Conservation (phyloP, 2,797 vertebrate species). For the Pelodytes ibericus region DNA sequence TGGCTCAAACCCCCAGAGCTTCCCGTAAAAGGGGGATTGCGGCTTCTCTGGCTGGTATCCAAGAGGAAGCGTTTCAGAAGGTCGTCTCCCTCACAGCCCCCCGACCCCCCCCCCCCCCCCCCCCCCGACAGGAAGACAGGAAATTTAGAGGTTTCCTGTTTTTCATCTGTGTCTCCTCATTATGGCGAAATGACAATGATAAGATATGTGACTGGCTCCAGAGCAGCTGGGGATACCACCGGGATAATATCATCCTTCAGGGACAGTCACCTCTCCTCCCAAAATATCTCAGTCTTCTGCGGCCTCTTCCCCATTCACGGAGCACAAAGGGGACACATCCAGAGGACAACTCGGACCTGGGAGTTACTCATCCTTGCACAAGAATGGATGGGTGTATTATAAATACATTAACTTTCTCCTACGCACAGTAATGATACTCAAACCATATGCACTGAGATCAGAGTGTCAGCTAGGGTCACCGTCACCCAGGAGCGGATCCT, state of each 20-base stretch:
- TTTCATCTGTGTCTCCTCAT: constrained; percentile 41
- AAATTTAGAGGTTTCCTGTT: constrained; percentile 52
- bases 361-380: neutral
- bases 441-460: too few species aligned
- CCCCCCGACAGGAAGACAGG: too few species aligned
- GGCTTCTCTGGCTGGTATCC: constrained; percentile 16
- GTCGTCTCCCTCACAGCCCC: constrained; percentile 44
- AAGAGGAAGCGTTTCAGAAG: constrained; percentile 52
- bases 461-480: too few species aligned
- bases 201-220: constrained; percentile 43
- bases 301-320: neutral
- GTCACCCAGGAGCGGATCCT: too few species aligned
- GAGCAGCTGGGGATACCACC: constrained; percentile 10
- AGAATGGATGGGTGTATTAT: neutral
- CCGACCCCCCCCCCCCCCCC: too few species aligned
- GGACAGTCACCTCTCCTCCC: constrained; percentile 19
- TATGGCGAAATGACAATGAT: constrained; percentile 32
- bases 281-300: neutral
- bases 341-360: neutral
- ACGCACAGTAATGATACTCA: too few species aligned
- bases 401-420: too few species aligned
- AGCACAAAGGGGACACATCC: neutral
- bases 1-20: constrained; percentile 15
- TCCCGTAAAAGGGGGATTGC: constrained; percentile 42
- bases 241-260: neutral